phyloP scores from a whole-genome alignment of 2,888 invertebrate species.

The Gerris lacustris region DNA sequence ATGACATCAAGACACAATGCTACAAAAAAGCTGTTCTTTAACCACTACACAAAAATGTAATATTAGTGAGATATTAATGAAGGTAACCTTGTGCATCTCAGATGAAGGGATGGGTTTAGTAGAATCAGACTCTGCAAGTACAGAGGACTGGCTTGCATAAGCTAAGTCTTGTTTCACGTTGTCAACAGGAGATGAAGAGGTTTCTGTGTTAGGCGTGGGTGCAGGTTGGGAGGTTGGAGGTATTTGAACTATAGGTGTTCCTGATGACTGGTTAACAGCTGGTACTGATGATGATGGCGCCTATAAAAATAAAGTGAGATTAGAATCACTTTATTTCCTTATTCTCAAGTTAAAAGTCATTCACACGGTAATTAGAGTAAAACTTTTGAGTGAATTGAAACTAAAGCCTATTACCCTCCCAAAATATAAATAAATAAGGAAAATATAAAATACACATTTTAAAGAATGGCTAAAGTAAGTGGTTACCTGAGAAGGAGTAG shows the following conservation, averaged over 20 bases:
- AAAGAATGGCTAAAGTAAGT: no score
- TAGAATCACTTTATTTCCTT: no score
- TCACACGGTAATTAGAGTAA: no score
- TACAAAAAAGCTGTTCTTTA: no score
- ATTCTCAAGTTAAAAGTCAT: no score
- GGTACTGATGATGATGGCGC: slow-evolving; percentile 13
- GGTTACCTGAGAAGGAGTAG: slow-evolving; percentile 47
- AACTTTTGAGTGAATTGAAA: no score
- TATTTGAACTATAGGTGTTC: slow-evolving; percentile 13
- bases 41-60: background rate
- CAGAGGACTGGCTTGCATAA: background rate
- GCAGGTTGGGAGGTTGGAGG: slow-evolving; percentile 14
- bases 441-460: no score
- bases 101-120: background rate
- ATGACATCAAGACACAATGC: no score
- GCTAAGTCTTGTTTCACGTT: background rate
- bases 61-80: background rate
- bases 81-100: background rate
- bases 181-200: background rate
- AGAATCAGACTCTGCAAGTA: background rate
- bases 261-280: slow-evolving; percentile 13
- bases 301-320: background rate
- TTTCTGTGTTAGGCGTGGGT: slow-evolving; percentile 26
- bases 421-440: no score
- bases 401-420: no score